Conservation (phyloP, 2,797 vertebrate genomes). For the Erethizon dorsatum region DNA sequence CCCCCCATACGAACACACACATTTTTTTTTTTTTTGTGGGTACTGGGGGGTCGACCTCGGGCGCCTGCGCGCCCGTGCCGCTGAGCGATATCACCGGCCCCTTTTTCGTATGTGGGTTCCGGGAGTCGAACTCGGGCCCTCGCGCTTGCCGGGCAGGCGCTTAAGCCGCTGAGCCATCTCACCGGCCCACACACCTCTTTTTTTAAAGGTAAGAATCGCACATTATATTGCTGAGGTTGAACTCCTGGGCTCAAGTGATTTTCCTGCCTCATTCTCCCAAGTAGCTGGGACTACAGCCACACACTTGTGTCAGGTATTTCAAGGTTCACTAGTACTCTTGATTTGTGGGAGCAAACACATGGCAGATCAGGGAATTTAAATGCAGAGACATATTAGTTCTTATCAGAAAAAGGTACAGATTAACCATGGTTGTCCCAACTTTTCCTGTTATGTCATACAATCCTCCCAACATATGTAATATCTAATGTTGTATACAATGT, state of each 20-base stretch:
- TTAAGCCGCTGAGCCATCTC: too few relatives aligned
- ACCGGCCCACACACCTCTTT: neutral
- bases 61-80: too few relatives aligned
- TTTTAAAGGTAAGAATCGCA: neutral
- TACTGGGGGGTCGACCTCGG: too few relatives aligned
- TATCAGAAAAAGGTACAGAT: slow-evolving; percentile 25
- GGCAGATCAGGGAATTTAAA: slow-evolving; percentile 67
- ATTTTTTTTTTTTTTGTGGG: neutral
- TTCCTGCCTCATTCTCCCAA: neutral
- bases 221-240: neutral
- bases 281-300: neutral
- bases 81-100: too few relatives aligned
- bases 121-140: too few relatives aligned
- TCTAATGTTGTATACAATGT: slow-evolving; percentile 39
- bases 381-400: slow-evolving; percentile 46
- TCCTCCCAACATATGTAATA: slow-evolving; percentile 15
- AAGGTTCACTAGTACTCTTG: slow-evolving; percentile 59
- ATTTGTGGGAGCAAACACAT: slow-evolving; percentile 41
- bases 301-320: slow-evolving; percentile 25
- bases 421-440: slow-evolving; percentile 7
- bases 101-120: too few relatives aligned
- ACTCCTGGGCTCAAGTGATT: neutral
- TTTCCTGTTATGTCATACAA: slow-evolving; percentile 46
- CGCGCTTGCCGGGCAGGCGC: too few relatives aligned
- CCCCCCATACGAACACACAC: neutral